Percentiles rank a stretch among this genome's conserved stretches.
phyloP scores from a whole-genome alignment of 2,888 invertebrate genomes.

The Erpobdella octoculata region DNA sequence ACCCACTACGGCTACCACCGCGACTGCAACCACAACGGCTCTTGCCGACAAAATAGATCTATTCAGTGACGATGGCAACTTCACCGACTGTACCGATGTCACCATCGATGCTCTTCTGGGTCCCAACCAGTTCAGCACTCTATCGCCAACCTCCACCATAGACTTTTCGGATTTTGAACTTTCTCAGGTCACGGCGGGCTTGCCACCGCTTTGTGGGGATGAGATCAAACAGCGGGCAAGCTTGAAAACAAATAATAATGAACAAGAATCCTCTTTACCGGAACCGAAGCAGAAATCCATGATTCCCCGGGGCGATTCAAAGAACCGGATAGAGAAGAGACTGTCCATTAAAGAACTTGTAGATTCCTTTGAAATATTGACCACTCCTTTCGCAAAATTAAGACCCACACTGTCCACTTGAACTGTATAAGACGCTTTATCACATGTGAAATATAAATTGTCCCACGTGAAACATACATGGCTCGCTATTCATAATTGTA shows the following conservation, averaged over 20 bases:
- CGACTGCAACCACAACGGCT: too few relatives aligned
- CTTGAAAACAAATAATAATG: not conserved
- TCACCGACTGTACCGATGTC: conserved; percentile 36
- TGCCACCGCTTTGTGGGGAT: not conserved
- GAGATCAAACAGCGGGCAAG: not conserved
- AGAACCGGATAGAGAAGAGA: too few relatives aligned
- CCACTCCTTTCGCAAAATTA: conserved; percentile 31
- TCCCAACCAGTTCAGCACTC: conserved; percentile 23
- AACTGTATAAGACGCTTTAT: too few relatives aligned
- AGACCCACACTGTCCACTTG: too few relatives aligned
- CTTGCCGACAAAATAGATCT: too few relatives aligned
- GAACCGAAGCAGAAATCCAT: not conserved
- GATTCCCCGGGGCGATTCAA: too few relatives aligned
- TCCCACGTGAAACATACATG: too few relatives aligned
- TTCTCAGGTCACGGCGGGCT: not conserved
- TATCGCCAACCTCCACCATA: conserved; percentile 30
- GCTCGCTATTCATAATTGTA: too few relatives aligned
- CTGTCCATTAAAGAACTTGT: conserved; percentile 35
- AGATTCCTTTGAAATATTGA: conserved; percentile 33
- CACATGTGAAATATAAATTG: too few relatives aligned
- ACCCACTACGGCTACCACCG: too few relatives aligned
- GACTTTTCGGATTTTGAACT: conserved; percentile 31
- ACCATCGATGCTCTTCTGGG: conserved; percentile 34
- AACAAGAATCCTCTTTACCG: not conserved
- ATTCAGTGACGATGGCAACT: conserved; percentile 34